Conservation (phyloP, 1,140 invertebrate species). For the Bombus confusus region DNA sequence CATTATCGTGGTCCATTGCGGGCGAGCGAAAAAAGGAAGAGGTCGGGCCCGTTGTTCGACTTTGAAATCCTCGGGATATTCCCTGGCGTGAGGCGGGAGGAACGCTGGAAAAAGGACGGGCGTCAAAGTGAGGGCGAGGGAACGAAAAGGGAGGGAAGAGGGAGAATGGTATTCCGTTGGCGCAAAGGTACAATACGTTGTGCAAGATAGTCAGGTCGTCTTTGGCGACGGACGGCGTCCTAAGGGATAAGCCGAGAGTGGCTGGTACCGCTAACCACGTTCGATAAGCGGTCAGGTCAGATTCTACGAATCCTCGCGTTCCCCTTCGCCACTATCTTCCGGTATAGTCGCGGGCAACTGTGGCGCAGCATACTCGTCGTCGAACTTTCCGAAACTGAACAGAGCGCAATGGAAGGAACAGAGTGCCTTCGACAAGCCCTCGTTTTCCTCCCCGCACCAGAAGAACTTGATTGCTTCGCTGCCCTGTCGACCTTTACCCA, state of each 20-base stretch:
- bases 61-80: slow-evolving; percentile 10
- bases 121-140: not conserved
- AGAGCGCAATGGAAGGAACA: slow-evolving; percentile 11
- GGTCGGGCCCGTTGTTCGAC: not conserved
- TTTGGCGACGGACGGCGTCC: slow-evolving; percentile 60
- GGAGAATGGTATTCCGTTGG: slow-evolving; percentile 11
- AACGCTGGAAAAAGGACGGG: not conserved
- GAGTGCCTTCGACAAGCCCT: slow-evolving; percentile 5
- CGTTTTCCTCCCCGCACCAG: not conserved
- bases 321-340: slow-evolving; percentile 33
- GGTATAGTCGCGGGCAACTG: slow-evolving; percentile 42
- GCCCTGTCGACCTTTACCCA: slow-evolving; percentile 7
- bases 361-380: slow-evolving; percentile 37
- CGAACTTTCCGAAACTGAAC: slow-evolving; percentile 57
- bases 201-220: slow-evolving; percentile 60
- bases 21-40: not conserved
- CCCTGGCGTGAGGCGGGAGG: not conserved
- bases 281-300: slow-evolving; percentile 69
- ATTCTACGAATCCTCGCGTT: slow-evolving; percentile 52
- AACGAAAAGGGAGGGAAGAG: not conserved
- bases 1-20: not conserved
- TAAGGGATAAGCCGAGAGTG: slow-evolving; percentile 69
- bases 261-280: slow-evolving; percentile 65
- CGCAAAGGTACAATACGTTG: slow-evolving; percentile 50
- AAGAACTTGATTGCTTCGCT: slow-evolving; percentile 54